These are phyloP conservation scores for Cosmia pyralina DNA, from an alignment of 2,888 invertebrate genomes.

Conservation along the genomic window DNA sequence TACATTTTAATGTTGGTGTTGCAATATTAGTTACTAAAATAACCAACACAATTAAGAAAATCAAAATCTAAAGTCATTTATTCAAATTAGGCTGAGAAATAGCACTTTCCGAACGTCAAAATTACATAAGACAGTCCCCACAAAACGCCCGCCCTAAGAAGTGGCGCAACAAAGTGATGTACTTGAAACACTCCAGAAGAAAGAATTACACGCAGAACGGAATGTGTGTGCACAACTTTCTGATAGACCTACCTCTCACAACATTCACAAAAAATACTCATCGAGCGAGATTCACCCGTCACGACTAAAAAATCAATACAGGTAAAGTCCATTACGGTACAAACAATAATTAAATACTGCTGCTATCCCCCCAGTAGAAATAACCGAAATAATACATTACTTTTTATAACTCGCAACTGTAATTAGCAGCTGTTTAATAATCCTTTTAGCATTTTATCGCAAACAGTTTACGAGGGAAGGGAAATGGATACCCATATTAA, in stretches of 20 bases:
- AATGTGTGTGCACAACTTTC: not conserved
- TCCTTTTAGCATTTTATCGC: constrained; percentile 66
- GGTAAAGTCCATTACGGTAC: constrained; percentile 48
- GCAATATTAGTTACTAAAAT: too few relatives aligned
- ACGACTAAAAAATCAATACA: constrained; percentile 42
- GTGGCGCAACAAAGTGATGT: too few relatives aligned
- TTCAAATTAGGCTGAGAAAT: too few relatives aligned
- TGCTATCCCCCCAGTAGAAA: constrained; percentile 27
- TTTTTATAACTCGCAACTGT: constrained; percentile 55
- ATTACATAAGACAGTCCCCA: too few relatives aligned
- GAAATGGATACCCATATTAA: constrained; percentile 61
- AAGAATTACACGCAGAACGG: not conserved
- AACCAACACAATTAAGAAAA: too few relatives aligned
- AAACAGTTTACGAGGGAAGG: constrained; percentile 58
- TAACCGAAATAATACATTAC: constrained; percentile 52
- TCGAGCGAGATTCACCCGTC: not conserved
- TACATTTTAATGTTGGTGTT: too few relatives aligned
- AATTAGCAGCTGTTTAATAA: constrained; percentile 66
- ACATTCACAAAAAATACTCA: not conserved
- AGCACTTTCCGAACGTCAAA: too few relatives aligned
- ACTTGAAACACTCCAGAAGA: not conserved
- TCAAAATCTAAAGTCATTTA: too few relatives aligned
- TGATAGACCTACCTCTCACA: not conserved
- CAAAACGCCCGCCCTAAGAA: too few relatives aligned
- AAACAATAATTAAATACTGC: constrained; percentile 51